phyloP scores from a whole-genome alignment of 92 coral and sea anemone species.

The Epizoanthus rinbou region DNA sequence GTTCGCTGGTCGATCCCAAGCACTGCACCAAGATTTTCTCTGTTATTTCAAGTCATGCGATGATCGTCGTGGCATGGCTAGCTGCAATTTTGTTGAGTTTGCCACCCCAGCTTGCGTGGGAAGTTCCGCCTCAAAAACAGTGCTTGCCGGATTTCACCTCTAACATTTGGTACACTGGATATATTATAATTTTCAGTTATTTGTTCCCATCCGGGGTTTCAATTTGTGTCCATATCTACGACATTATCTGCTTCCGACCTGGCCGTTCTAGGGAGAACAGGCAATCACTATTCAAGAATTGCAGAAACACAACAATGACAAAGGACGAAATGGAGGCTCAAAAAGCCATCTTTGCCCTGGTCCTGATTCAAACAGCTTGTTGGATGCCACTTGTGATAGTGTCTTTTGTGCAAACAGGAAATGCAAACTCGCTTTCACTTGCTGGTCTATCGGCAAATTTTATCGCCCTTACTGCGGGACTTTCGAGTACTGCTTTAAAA shows the following conservation, averaged over 20 bases:
- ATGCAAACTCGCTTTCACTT: conserved; percentile 31
- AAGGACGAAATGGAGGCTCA: conserved; percentile 68
- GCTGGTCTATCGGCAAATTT: conserved; percentile 66
- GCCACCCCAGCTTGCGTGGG: conserved; percentile 78
- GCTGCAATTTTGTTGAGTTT: conserved; percentile 55
- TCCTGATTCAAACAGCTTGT: conserved; percentile 64
- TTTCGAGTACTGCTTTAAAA: conserved; percentile 67
- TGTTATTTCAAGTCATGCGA: conserved; percentile 42
- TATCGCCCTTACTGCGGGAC: conserved; percentile 64
- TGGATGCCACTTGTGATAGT: conserved; percentile 75
- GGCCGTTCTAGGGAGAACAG: conserved; percentile 50
- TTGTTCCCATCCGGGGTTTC: conserved; percentile 63
- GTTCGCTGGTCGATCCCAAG: conserved; percentile 63
- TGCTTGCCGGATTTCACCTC: conserved; percentile 82
- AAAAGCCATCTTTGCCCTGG: conserved; percentile 64
- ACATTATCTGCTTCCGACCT: conserved; percentile 65
- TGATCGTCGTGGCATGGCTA: conserved; percentile 67
- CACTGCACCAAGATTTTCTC: conserved; percentile 70
- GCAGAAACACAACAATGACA: conserved; percentile 53
- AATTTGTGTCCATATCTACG: conserved; percentile 64
- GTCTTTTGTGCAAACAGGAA: conserved; percentile 60
- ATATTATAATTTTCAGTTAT: conserved; percentile 59
- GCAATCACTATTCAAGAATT: conserved; percentile 49
- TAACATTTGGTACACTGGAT: conserved; percentile 72
- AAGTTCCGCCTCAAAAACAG: conserved; percentile 44